These are phyloP conservation scores for Erpobdella octoculata DNA, from an alignment of 2,888 invertebrate genomes.

Conservation along the genomic window DNA sequence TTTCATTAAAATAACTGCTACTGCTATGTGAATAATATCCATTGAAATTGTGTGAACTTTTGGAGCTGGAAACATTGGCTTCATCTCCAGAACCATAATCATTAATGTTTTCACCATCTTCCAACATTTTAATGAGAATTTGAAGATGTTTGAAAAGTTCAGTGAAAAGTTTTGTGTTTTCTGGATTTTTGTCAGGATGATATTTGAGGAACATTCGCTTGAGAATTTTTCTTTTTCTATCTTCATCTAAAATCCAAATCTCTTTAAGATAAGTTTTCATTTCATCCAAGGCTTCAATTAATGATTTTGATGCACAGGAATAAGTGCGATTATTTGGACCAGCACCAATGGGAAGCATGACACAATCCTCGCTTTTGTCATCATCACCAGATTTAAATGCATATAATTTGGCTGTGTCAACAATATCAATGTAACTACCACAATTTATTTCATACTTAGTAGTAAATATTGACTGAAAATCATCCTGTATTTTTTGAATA, in stretches of 20 bases:
- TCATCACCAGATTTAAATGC: not conserved
- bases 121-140: not conserved
- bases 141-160: not conserved
- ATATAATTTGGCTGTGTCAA: not conserved
- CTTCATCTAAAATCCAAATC: not conserved
- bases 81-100: too few relatives aligned
- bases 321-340: not conserved
- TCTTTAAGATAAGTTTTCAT: not conserved
- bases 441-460: not conserved
- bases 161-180: not conserved
- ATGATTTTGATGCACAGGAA: not conserved
- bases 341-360: not conserved
- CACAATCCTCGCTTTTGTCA: not conserved
- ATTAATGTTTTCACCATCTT: not conserved
- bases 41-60: not conserved
- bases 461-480: not conserved
- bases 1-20: not conserved
- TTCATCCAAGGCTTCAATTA: not conserved
- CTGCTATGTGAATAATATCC: not conserved
- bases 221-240: not conserved
- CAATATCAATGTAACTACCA: not conserved
- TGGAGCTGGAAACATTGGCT: too few relatives aligned
- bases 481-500: not conserved
- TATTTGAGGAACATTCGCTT: constrained; percentile 2
- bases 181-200: not conserved